Base-by-base conservation (phyloP, 2,888 invertebrate species). In the Harmothoe impar region DNA sequence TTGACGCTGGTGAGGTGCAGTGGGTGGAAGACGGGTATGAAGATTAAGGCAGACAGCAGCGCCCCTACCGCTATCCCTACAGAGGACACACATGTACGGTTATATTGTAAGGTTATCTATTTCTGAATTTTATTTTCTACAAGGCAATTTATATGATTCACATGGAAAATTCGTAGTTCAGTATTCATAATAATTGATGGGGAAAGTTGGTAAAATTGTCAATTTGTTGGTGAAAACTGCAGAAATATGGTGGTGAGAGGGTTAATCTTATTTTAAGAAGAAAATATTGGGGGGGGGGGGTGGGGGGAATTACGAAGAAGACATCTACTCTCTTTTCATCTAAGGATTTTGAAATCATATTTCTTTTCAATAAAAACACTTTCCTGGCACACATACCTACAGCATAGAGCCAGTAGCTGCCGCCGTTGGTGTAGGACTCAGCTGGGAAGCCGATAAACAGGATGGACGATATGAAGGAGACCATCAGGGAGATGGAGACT, bases 391-490 rank as follows among this genome's bases (percentile, higher is more conserved):
- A 62, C 23, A 93, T 91, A 0, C 92, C 93, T 0, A 92, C 0
- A 35, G 35, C 92, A 54, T 91, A 92, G 23, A 92, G 15, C 0
- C 62, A 68, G 43, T 77, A 52, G 93, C 93, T 93, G 10, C 93
- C 91, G 31, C 93, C 92, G 77, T 93, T 93, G 7, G 92, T 89
- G 89, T 93, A 93, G 23, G 93, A 86, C 17, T 94, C 94, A 0
- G 93, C 92, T 1, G 94, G 93, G 5, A 91, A 81, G 5, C 94
- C 94, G 17, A 93, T 91, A 77, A 94, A 91, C 23, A 93, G 92
- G 56, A 94, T 93, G 15, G 94, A 93, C 1, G 94, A 94, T 90
- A 93, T 93, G 91, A 93, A 94, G 1, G 94, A 94, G 29, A 93
- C 93, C 78, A 94, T 92, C 17, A 94, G 89, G 7, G 94, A 94